Evolutionary conservation across 2,113 vertebrate genomes (phyloP).

Genomic region (Glaucidium brasilianum): DNA sequence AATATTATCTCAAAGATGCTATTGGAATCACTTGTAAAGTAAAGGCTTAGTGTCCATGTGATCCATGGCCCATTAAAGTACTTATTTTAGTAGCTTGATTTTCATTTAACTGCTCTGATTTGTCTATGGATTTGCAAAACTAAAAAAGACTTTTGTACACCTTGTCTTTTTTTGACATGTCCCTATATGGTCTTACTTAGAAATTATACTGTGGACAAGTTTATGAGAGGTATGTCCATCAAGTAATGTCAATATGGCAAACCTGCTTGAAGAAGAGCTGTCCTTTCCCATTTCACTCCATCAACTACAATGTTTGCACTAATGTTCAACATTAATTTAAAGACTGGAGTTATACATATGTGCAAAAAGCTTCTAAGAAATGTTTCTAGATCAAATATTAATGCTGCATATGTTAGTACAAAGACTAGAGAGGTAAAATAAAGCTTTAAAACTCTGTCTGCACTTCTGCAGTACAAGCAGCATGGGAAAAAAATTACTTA

Average conservation of each 20-base stretch:
- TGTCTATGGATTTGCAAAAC: neutral
- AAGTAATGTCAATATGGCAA: neutral
- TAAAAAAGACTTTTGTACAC: neutral
- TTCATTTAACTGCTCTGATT: neutral
- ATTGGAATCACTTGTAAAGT: neutral
- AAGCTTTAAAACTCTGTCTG: neutral
- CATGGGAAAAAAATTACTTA: neutral
- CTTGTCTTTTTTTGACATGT: neutral
- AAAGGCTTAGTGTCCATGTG: neutral
- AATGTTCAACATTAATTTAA: neutral
- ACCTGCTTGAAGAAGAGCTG: neutral
- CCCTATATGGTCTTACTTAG: neutral
- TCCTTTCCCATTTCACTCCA: neutral
- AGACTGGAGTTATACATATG: neutral
- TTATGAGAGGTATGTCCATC: neutral
- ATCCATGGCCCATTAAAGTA: neutral
- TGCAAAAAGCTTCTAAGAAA: neutral
- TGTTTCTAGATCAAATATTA: slow-evolving; percentile 15
- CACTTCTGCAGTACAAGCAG: neutral
- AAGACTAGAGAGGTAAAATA: neutral
- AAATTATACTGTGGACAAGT: neutral
- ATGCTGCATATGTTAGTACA: neutral
- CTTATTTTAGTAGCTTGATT: neutral
- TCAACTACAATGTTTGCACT: neutral
- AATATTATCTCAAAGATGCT: neutral